A percentile compares a stretch with the other conserved stretches of the same genome.
These are phyloP conservation scores for Chrysemys picta DNA, from an alignment of 2,113 vertebrate species.

Conservation along the genomic window DNA sequence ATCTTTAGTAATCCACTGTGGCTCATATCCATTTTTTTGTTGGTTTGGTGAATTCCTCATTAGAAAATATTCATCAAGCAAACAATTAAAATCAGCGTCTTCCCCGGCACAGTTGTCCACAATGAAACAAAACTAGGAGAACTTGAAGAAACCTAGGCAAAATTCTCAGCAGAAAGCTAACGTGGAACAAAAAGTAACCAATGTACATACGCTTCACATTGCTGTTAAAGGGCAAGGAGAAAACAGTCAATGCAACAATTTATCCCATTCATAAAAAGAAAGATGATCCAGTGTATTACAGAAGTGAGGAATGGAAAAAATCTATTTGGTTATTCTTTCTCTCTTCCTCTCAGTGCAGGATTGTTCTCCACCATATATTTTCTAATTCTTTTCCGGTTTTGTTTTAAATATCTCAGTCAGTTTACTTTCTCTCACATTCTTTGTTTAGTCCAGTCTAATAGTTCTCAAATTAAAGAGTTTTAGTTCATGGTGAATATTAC, in stretches of 20 bases:
- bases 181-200: neutral
- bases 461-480: neutral
- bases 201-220: neutral
- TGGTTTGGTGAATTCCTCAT: neutral
- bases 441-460: neutral
- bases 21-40: neutral
- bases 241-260: slow-evolving; percentile 33
- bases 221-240: neutral
- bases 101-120: neutral
- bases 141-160: neutral
- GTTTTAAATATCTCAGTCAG: neutral
- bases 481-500: neutral
- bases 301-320: slow-evolving; percentile 44
- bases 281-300: slow-evolving; percentile 35
- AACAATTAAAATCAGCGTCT: neutral
- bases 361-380: neutral
- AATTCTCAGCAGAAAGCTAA: rapidly evolving
- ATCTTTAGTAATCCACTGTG: neutral
- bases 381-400: neutral
- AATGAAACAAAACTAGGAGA: neutral
- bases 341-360: neutral
- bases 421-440: neutral
- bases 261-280: slow-evolving; percentile 38
- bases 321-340: neutral
- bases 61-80: neutral